Evolutionary conservation across 2,113 vertebrate species (phyloP), one percentile per base, ranked within the genome.

Genomic region (Marmota monax): DNA sequence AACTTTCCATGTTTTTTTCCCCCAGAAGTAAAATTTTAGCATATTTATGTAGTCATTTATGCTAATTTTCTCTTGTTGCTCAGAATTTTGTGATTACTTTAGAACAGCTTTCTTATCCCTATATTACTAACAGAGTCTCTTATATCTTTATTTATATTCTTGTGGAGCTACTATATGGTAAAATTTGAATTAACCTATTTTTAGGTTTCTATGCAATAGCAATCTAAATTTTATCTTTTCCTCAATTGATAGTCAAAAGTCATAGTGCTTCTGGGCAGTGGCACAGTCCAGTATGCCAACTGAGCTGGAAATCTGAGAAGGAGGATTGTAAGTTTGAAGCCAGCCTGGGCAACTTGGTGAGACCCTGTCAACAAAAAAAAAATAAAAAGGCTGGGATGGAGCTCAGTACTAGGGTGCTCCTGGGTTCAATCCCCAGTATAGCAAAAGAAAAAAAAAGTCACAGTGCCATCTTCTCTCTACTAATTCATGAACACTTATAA

Each of bases 121-220:
- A 0, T 56, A 56, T 67, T 45, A 72, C 51, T 79, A 70, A 27
- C 1, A 56, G 56, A 48, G 34, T 58, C 37, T 91, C 20, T 84
- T 34, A 27, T 70, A 80, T 53, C 85, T 97, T 94, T 20, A 22
- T 61, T 74, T 84, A 82, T 12, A 56, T 5, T 84, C 88, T 85
- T 92, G 7, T 92, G 78, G 37, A 84, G 48, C n/a, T 84, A 88
- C 67, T 32, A 1, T 78, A n/a, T 79, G 34, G 69, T 70, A 73
- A 78, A 73, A 80, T 76, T 88, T 84, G 22, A 92, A 80, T 73
- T 27, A 32, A 51, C 67, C 6, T 56, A 73, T 84, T 84, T 72
- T 94, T 70, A 58, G 78, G 25, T 9, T 69, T 5, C 25, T 45
- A 78, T 91, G 12, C 11, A 29, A 12, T 56, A 22, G 6, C 70